Conservation (phyloP, 1,140 invertebrate species). For the Brachionus plicatilis region DNA sequence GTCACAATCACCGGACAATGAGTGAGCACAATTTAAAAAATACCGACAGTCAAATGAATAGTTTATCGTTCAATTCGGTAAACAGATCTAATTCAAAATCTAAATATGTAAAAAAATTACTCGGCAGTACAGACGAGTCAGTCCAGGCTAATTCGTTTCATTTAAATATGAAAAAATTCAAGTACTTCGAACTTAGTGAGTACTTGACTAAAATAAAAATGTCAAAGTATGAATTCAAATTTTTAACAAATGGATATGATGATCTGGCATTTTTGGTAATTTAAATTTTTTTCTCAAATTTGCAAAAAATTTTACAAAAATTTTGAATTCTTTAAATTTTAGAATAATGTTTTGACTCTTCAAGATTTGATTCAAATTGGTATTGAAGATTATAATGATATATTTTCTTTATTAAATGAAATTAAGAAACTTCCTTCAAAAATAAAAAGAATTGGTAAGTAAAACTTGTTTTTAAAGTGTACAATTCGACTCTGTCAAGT, state of each 20-base stretch:
- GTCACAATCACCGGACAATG: not conserved
- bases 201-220: not conserved
- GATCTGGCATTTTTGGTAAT: constrained; percentile 21
- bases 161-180: constrained; percentile 37
- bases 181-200: constrained; percentile 14
- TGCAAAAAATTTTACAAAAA: too few species aligned
- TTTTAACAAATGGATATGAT: constrained; percentile 33
- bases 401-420: constrained; percentile 12
- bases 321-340: not conserved
- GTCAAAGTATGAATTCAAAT: constrained; percentile 35
- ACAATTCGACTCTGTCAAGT: too few species aligned
- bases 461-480: too few species aligned
- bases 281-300: not conserved
- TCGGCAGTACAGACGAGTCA: not conserved
- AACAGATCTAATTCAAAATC: not conserved
- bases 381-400: constrained; percentile 25
- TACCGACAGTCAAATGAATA: not conserved
- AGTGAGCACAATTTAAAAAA: constrained; percentile 5
- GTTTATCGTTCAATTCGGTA: not conserved
- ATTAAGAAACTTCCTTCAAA: not conserved
- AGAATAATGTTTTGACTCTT: constrained; percentile 8
- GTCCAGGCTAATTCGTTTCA: not conserved
- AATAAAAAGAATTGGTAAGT: not conserved
- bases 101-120: not conserved
- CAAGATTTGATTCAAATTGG: constrained; percentile 26